phyloP scores from a whole-genome alignment of 2,888 invertebrate species.

The Hydrotaea diabolus region DNA sequence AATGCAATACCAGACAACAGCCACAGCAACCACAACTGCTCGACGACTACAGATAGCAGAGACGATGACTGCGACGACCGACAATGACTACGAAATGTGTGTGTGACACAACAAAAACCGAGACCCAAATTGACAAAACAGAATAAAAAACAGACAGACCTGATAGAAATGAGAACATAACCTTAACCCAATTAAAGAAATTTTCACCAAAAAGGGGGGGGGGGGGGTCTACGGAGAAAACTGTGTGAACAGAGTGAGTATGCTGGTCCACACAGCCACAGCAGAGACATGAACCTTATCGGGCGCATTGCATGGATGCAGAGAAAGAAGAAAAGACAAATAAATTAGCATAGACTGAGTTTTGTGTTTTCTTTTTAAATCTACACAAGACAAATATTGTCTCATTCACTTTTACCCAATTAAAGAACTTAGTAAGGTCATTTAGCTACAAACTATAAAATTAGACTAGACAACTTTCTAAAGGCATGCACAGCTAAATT shows the following conservation, averaged over 20 bases:
- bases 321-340: no score
- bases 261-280: no score
- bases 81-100: conserved; percentile 15
- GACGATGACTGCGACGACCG: conserved; percentile 29
- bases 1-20: conserved; percentile 30
- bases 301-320: no score
- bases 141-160: conserved; percentile 37
- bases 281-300: no score
- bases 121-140: conserved; percentile 61
- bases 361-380: no score
- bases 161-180: conserved; percentile 44
- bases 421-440: no score
- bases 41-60: neutral
- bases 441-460: no score
- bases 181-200: conserved; percentile 65
- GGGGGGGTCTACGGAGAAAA: conserved; percentile 11
- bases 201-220: conserved; percentile 56
- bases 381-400: no score
- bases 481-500: no score
- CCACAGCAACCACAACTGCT: conserved; percentile 6
- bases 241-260: neutral
- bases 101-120: conserved; percentile 6
- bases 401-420: no score
- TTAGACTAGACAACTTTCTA: no score
- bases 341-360: no score